Conservation (phyloP, 2,113 vertebrate genomes). For the Dolichallabes microphthalmus region DNA sequence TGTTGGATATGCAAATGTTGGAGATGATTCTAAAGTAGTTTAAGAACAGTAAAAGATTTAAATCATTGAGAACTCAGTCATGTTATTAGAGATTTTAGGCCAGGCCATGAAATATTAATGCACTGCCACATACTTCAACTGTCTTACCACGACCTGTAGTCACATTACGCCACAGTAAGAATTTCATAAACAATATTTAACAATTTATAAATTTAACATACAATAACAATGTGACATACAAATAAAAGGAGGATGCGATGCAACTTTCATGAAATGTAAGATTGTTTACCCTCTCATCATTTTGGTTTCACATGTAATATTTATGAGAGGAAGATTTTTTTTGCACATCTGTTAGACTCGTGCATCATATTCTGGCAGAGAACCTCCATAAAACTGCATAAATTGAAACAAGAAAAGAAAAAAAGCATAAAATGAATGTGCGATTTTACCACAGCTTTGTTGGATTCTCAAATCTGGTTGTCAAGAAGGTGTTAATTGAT, state of each 20-base stretch:
- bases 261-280: not conserved
- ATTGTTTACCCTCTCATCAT: not conserved
- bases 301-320: not conserved
- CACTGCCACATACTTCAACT: not conserved
- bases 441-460: not conserved
- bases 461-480: not conserved
- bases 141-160: not conserved
- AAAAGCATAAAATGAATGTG: not conserved
- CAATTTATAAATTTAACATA: not conserved
- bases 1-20: not conserved
- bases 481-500: not conserved
- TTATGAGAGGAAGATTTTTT: not conserved
- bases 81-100: not conserved
- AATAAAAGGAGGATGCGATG: not conserved
- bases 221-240: not conserved
- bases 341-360: not conserved
- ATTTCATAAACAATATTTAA: not conserved
- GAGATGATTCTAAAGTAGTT: not conserved
- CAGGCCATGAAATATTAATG: not conserved
- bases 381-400: not conserved
- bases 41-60: not conserved
- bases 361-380: not conserved
- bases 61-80: not conserved
- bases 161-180: not conserved
- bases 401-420: not conserved